Conservation (phyloP, 2,888 invertebrate genomes). For the Drosophila koepferae region DNA sequence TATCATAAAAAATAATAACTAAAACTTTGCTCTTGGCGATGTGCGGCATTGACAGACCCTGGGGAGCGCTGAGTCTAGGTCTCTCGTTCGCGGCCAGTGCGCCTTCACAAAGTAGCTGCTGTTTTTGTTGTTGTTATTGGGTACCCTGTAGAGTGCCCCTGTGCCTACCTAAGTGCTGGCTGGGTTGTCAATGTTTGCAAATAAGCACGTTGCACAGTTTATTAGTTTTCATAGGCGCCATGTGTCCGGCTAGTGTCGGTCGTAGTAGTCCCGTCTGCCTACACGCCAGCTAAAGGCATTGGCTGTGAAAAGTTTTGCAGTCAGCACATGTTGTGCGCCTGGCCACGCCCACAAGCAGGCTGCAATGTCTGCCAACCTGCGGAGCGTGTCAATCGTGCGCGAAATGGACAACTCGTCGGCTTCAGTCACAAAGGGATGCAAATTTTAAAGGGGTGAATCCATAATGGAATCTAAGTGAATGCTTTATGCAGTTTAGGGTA, state of each 20-base stretch:
- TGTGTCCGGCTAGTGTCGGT: not conserved
- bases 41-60: constrained; percentile 23
- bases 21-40: constrained; percentile 28
- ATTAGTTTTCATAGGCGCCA: constrained; percentile 75
- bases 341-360: not conserved
- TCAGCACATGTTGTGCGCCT: constrained; percentile 11
- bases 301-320: constrained; percentile 55
- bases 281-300: constrained; percentile 39
- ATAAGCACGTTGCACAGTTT: constrained; percentile 77
- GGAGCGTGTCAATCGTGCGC: constrained; percentile 54
- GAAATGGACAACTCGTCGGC: constrained; percentile 52
- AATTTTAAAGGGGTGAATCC: constrained; percentile 25
- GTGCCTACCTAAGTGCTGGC: constrained; percentile 16
- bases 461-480: not conserved
- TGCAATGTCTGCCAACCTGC: constrained; percentile 1
- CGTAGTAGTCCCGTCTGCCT: constrained; percentile 14
- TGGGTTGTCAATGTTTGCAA: constrained; percentile 66
- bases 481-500: not conserved
- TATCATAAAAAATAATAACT: constrained; percentile 20
- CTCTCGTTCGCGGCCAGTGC: constrained; percentile 7
- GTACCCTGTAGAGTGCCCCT: constrained; percentile 15
- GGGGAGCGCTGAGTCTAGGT: constrained; percentile 15
- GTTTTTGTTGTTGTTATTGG: not conserved
- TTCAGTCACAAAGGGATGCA: constrained; percentile 48
- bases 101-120: constrained; percentile 46